Percentiles rank a stretch among this genome's conserved stretches.
Conservation (phyloP, 2,797 vertebrate species). For the Chromobotia macracanthus region DNA sequence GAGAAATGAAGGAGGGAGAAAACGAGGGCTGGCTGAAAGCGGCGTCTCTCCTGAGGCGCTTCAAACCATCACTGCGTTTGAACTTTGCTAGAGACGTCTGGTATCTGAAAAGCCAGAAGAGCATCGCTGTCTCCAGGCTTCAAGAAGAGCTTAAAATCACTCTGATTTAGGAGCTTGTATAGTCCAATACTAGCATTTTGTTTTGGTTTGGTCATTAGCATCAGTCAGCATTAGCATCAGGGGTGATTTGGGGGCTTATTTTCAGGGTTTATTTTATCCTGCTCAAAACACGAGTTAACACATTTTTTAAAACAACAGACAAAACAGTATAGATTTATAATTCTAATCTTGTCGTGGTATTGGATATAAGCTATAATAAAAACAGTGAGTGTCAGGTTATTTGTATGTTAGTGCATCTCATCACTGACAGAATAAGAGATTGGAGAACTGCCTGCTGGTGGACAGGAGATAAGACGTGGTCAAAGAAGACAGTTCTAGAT, state of each 20-base stretch:
- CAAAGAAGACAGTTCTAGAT: constrained; percentile 50
- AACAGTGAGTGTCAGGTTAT: too few relatives aligned
- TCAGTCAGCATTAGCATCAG: too few relatives aligned
- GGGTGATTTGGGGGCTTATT: too few relatives aligned
- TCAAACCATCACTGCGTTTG: constrained; percentile 44
- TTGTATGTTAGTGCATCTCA: not conserved
- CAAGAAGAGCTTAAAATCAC: not conserved
- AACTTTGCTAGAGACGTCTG: constrained; percentile 37
- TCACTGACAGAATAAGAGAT: not conserved
- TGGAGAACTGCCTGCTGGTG: constrained; percentile 2
- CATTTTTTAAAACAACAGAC: too few relatives aligned
- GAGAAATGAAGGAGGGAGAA: constrained; percentile 31
- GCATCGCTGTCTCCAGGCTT: not conserved
- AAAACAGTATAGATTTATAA: too few relatives aligned
- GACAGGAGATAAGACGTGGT: constrained; percentile 39
- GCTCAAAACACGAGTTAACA: too few relatives aligned
- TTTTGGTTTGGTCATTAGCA: not conserved
- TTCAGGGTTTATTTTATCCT: too few relatives aligned
- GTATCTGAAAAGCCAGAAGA: constrained; percentile 6
- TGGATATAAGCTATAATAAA: too few relatives aligned
- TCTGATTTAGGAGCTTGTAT: not conserved
- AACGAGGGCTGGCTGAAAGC: constrained; percentile 35
- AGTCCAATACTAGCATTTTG: not conserved
- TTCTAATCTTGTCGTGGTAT: too few relatives aligned
- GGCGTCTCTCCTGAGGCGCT: constrained; percentile 42